Evolutionary conservation across 1,140 invertebrate species (phyloP), one percentile per base, ranked within the genome.

Genomic region (Phymastichus coffea): DNA sequence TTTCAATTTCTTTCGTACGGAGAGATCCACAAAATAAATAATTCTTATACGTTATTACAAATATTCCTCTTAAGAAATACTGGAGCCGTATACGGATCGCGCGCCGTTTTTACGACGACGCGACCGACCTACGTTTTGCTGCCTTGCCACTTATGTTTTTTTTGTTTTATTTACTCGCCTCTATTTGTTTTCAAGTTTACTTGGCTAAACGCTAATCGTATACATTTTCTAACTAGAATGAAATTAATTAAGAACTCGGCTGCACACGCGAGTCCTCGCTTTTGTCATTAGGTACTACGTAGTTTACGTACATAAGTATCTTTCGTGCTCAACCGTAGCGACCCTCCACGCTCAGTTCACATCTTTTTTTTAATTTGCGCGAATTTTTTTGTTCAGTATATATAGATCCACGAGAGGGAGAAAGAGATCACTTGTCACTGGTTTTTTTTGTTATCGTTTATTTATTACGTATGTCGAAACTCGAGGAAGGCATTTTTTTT

Each of bases 151-250:
- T 10, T 51, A 49, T 67, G 58, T 54, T 37, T 60, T 51, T 40
- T 49, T 44, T 19, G 37, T 30, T 40, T 56, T n/a, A 40, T 49
- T 54, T 52, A 57, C 62, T 63, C 54, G 57, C 67, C 57, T 47
- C 63, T 61, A 59, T 67, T 65, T 66, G 64, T 66, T 62, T 65
- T 63, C n/a, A n/a, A 63, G 57, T 63, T 65, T 66, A 68, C 74
- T 78, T 77, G 78, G 69, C 66, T 70, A 61, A 61, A 43, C 52
- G 66, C 71, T 79, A 79, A 66, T 80, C 78, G 78, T 80, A 80
- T 80, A 80, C 78, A 80, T 77, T 78, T 69, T 73, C 77, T 80
- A 78, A 79, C 77, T 79, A 80, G 76, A 78, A 77, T 79, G 76
- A 73, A 71, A 70, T 79, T 76, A 76, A 69, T 74, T 72, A 73